Base-by-base conservation (phyloP, 2,888 invertebrate genomes). In the Balanococcus diminutus region DNA sequence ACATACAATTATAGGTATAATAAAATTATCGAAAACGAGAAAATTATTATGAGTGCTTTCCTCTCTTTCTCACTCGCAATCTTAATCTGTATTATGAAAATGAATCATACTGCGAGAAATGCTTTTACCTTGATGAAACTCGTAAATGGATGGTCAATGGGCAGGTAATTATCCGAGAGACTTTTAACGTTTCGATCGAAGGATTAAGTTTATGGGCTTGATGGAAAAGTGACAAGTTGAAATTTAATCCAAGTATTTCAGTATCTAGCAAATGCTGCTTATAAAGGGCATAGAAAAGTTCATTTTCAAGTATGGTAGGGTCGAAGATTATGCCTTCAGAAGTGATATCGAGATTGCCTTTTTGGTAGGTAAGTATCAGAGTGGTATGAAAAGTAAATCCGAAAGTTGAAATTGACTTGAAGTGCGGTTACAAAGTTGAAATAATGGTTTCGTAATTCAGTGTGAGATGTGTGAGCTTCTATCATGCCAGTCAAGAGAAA, bases 1-100 rank as follows among this genome's bases (percentile, higher is more conserved):
- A 36, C 19, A 67, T 67, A 67, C 67, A 28, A 56, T n/a, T n/a
- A n/a, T n/a, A n/a, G n/a, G n/a, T 56, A 56, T 56, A 67, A 67
- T 67, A 16, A 67, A 67, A 16, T 28, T 67, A 67, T 67, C 25
- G 28, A 67, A 28, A 28, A 67, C 14, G 28, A 19, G 67, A 67
- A 67, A 67, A 67, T 28, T 28, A 67, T 67, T 14, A 14, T 67
- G 56, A 56, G 22, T 56, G 8, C 19, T 19, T 56, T 56, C 22
- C 56, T 0, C 1, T 22, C 1, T 22, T 9, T 56, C 19, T 56
- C 56, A 22, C 22, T 51, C n/a, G n/a, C 51, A n/a, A 9, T 8
- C 22, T 1, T 2, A 9, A 9, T 11, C 14, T 9, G 61, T 3
- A 25, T 9, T 28, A 22, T 67, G 8, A 31, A 28, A 67, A 28